Evolutionary conservation across 2,113 vertebrate species (phyloP), one percentile per base, ranked within the genome.

Genomic region (Leucopternis melanops): DNA sequence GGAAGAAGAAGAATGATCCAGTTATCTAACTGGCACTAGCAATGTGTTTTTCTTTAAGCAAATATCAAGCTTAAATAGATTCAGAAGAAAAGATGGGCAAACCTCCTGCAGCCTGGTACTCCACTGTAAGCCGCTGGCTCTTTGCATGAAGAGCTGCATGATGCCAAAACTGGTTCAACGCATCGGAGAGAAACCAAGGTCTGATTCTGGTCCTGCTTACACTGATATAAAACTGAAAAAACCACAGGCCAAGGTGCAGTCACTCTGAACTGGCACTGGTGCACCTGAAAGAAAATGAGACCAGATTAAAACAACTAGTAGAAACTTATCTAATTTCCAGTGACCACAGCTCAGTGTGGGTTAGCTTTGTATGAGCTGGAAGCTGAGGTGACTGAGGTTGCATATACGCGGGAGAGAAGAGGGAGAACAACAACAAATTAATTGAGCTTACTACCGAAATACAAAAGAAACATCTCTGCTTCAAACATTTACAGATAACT

Each of bases 401-500:
- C 42, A 67, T 47, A 10, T 38, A 9, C 0, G n/a, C n/a, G 8
- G 4, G 9, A 11, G 15, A 80, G 55, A 69, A 69, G 13, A 47
- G 29, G 12, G 23, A 82, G 47, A 82, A 73, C 3, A 89, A 79
- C 9, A 78, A 72, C 42, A 92, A 80, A 86, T 65, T 16, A 92
- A 86, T 55, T 72, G 73, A 92, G 55, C 69, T 86, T 78, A 54
- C 54, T 58, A 94, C 69, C 59, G 82, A 75, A 81, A 92, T 25
- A 95, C 32, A 92, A 71, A 75, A 94, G 69, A 86, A 95, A 86
- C 58, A 88, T 84, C 49, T 82, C 86, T 86, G 79, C 49, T 84
- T 89, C 34, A 38, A 16, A 57, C 45, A 62, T 71, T 85, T 58
- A 62, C 44, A 80, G 78, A 57, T 58, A 86, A 71, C 71, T 86